Base-by-base conservation (phyloP, 2,888 invertebrate genomes). In the Phalera bucephala region DNA sequence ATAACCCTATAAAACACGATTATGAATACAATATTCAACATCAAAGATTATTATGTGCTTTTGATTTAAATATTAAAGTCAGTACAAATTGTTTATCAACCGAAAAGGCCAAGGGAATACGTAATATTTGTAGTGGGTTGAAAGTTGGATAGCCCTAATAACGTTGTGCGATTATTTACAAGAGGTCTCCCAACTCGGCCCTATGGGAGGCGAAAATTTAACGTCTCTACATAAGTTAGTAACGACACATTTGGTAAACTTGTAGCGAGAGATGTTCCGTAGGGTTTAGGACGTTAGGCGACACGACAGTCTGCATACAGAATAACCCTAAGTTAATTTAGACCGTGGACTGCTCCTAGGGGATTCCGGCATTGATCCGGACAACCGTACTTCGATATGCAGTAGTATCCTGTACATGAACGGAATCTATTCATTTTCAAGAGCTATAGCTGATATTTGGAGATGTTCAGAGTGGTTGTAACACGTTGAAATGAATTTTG, bases 271-370 rank as follows among this genome's bases (percentile, higher is more conserved):
- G 10, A 5, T 17, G 64, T 60, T 65, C 69, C 64, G 55, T 55
- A 55, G 74, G 75, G 80, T 71, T 76, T 76, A 64, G 74, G 80
- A 80, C 80, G 81, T 84, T 84, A 85, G 64, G 64, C 48, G 64
- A 52, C 54, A 69, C 68, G 68, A 65, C 72, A 73, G 78, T 84
- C 85, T 88, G 88, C 86, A 87, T 87, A 87, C 82, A 80, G 74
- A 87, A 78, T 73, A 73, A 75, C 71, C 70, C 58, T 86, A 84
- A 87, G 81, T 83, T 84, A 84, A 87, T 87, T 87, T 86, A 79
- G 74, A 78, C 59, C 65, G 72, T 65, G 63, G 68, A 75, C 74
- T 64, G 56, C 64, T 69, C 85, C 58, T 73, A 9, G 21, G 76
- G 65, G 81, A 67, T 46, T 41, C 44, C 42, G 63, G 53, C 44